Evolutionary conservation across 2,888 invertebrate genomes (phyloP).

Genomic region (Tortrix viridana): DNA sequence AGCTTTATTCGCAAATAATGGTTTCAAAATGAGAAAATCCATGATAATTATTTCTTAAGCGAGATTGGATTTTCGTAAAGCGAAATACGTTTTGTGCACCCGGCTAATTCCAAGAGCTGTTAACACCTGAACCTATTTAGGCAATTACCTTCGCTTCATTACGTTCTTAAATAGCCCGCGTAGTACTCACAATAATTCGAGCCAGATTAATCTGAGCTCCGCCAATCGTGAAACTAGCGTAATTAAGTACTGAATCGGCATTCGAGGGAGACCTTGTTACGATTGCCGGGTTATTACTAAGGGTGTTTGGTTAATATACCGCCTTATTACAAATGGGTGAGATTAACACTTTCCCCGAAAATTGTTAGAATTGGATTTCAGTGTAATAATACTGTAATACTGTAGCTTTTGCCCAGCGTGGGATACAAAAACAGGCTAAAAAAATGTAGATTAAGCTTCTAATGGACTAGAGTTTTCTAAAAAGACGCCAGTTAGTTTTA

Average conservation of each 20-base stretch:
- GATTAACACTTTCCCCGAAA: slow-evolving; percentile 49
- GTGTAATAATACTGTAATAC: slow-evolving; percentile 45
- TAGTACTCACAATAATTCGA: slow-evolving; percentile 51
- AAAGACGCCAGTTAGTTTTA: no score
- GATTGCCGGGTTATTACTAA: slow-evolving; percentile 44
- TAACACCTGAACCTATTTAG: slow-evolving; percentile 66
- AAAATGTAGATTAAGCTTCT: no score
- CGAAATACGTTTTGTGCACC: slow-evolving; percentile 39
- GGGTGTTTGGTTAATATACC: slow-evolving; percentile 49
- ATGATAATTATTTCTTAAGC: slow-evolving; percentile 3
- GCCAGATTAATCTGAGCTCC: slow-evolving; percentile 43
- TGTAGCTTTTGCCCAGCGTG: no score
- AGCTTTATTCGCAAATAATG: neutral
- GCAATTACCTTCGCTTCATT: slow-evolving; percentile 56
- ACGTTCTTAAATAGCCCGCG: slow-evolving; percentile 58
- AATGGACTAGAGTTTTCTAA: no score
- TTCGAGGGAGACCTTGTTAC: slow-evolving; percentile 38
- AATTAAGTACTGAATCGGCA: slow-evolving; percentile 29
- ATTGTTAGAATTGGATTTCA: slow-evolving; percentile 47
- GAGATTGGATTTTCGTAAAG: slow-evolving; percentile 4
- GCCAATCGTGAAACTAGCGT: slow-evolving; percentile 35
- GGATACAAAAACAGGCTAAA: no score
- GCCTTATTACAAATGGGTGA: slow-evolving; percentile 46
- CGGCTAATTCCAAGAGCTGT: slow-evolving; percentile 56
- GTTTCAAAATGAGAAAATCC: neutral